Percentiles rank a stretch among this genome's conserved stretches.
These are phyloP conservation scores for Montifringilla adamsi DNA, from an alignment of 2,113 vertebrate genomes.

Conservation along the genomic window DNA sequence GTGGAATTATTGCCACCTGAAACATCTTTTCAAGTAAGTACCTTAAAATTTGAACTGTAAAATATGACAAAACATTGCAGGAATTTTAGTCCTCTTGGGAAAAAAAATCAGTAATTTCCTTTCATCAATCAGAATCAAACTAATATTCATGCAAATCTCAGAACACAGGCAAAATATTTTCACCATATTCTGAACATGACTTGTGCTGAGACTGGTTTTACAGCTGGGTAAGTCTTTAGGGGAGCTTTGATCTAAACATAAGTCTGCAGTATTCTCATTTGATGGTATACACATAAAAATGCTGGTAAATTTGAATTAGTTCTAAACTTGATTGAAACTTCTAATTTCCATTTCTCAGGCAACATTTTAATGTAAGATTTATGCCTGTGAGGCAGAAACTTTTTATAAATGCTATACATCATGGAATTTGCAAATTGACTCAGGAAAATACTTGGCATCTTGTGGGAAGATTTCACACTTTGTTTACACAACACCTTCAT, in stretches of 20 bases:
- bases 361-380: slow-evolving; percentile 5
- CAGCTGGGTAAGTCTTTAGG: not conserved
- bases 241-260: not conserved
- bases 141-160: not conserved
- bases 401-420: not conserved
- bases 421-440: slow-evolving; percentile 1
- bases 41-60: not conserved
- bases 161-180: not conserved
- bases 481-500: not conserved
- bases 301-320: slow-evolving; percentile 30
- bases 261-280: not conserved
- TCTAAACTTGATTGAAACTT: slow-evolving; percentile 30
- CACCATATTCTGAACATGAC: not conserved
- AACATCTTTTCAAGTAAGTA: not conserved
- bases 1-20: not conserved
- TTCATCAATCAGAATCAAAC: not conserved
- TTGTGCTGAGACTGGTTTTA: not conserved
- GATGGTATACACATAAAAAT: slow-evolving; percentile 19
- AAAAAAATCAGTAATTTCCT: not conserved
- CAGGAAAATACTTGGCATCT: not conserved
- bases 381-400: not conserved
- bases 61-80: not conserved
- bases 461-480: not conserved
- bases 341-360: slow-evolving; percentile 26
- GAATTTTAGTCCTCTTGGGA: not conserved